These are phyloP conservation scores for Zeus faber DNA, from an alignment of 2,113 vertebrate genomes.

Conservation along the genomic window DNA sequence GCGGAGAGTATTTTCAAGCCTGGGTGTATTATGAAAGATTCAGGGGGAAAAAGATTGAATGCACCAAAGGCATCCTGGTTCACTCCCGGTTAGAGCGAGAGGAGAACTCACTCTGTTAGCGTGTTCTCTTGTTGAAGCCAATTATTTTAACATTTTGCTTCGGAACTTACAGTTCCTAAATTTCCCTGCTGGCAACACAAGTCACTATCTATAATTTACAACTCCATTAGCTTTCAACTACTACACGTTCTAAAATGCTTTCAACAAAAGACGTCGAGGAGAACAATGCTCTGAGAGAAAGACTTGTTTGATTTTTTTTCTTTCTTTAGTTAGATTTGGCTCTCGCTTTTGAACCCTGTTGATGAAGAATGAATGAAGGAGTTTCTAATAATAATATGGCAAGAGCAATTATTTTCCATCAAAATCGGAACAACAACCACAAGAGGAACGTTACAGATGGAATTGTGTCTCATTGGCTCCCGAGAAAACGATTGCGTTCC, in stretches of 20 bases:
- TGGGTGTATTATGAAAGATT: too few species aligned
- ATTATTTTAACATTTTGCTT: conserved; percentile 30
- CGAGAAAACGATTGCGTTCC: too few species aligned
- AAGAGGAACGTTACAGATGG: conserved; percentile 2
- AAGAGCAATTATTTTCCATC: conserved; percentile 32
- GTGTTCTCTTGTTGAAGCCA: too few species aligned
- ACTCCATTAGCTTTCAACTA: conserved; percentile 55
- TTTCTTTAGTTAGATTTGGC: conserved; percentile 20
- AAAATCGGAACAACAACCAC: conserved; percentile 19
- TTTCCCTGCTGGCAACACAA: conserved; percentile 33
- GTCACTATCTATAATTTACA: conserved; percentile 62
- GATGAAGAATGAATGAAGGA: conserved; percentile 31
- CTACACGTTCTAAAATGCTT: conserved; percentile 44
- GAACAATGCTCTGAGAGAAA: too few species aligned
- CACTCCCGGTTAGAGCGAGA: too few species aligned
- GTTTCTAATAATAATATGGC: conserved; percentile 8
- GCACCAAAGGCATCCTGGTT: too few species aligned
- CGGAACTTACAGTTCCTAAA: conserved; percentile 33
- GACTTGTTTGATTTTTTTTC: too few species aligned
- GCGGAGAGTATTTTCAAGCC: too few species aligned
- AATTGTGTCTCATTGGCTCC: neutral
- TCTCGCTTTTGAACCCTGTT: conserved; percentile 33
- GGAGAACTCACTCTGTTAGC: too few species aligned
- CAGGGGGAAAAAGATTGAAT: too few species aligned
- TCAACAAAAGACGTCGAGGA: conserved; percentile 34